phyloP scores from a whole-genome alignment of 1,140 invertebrate genomes.

The Eumaeus atala region DNA sequence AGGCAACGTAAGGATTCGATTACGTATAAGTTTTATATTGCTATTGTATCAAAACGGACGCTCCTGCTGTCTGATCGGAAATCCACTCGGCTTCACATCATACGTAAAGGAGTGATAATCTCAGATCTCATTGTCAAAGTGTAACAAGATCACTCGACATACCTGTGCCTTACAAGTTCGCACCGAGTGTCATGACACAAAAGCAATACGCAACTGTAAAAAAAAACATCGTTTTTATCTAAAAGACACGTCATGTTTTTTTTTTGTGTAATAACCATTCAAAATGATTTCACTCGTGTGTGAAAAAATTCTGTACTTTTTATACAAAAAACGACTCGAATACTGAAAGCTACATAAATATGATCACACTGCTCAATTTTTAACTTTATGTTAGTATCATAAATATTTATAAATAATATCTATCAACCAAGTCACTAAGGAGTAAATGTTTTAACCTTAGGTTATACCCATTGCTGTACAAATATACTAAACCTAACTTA shows the following conservation, averaged over 20 bases:
- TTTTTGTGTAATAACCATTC: background rate
- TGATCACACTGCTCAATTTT: no score
- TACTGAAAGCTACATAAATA: no score
- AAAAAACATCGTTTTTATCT: conserved; percentile 1
- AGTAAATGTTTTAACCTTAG: no score
- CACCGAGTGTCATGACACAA: conserved; percentile 22
- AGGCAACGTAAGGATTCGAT: conserved; percentile 25
- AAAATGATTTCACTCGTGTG: no score
- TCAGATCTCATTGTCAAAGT: conserved; percentile 36
- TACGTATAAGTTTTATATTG: conserved; percentile 36
- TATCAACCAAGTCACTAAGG: no score
- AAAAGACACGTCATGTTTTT: conserved; percentile 1
- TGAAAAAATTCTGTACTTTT: no score
- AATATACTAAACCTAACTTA: no score
- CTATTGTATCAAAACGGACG: conserved; percentile 49
- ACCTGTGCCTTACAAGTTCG: conserved; percentile 55
- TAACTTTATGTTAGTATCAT: no score
- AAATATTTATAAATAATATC: no score
- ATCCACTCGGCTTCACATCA: conserved; percentile 42
- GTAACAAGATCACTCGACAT: conserved; percentile 54
- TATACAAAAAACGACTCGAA: no score
- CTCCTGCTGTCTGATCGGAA: conserved; percentile 66
- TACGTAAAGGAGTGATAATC: conserved; percentile 55
- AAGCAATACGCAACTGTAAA: no score
- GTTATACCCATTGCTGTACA: no score